Conservation (phyloP, 2,888 invertebrate species). For the Polia nebulosa region DNA sequence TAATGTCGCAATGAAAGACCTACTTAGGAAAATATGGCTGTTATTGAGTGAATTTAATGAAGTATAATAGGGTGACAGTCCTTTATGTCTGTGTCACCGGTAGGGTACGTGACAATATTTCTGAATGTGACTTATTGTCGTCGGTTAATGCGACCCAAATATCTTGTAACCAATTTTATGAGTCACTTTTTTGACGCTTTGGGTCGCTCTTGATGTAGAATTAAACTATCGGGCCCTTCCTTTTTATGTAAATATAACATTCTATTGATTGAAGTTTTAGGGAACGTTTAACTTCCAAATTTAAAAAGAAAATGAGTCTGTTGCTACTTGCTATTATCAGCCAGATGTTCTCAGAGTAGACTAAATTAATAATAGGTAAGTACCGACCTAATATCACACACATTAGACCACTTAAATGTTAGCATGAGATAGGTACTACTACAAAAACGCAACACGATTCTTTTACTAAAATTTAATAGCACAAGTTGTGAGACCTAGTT, state of each 20-base stretch:
- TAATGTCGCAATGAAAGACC: slow-evolving; percentile 78
- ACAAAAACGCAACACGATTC: not conserved
- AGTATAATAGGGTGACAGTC: slow-evolving; percentile 83
- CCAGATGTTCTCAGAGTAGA: slow-evolving; percentile 1
- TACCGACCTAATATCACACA: not conserved
- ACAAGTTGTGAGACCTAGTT: too few species aligned
- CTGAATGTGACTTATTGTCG: slow-evolving; percentile 78
- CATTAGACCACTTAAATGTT: not conserved
- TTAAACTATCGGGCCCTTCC: slow-evolving; percentile 21
- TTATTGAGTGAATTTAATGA: slow-evolving; percentile 87
- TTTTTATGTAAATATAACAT: slow-evolving; percentile 23
- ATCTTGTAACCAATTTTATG: slow-evolving; percentile 65
- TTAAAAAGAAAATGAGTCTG: slow-evolving; percentile 3
- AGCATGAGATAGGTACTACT: not conserved
- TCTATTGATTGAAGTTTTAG: slow-evolving; percentile 4
- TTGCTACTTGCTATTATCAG: not conserved
- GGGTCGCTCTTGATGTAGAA: slow-evolving; percentile 27
- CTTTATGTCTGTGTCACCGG: slow-evolving; percentile 77
- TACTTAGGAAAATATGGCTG: slow-evolving; percentile 86
- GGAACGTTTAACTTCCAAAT: slow-evolving; percentile 24
- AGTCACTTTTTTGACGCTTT: slow-evolving; percentile 55
- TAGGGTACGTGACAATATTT: slow-evolving; percentile 78
- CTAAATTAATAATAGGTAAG: slow-evolving; percentile 9
- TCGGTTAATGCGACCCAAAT: slow-evolving; percentile 67
- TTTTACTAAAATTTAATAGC: too few species aligned